Evolutionary conservation across 2,113 vertebrate species (phyloP).

Genomic region (Toxotes chatareus): DNA sequence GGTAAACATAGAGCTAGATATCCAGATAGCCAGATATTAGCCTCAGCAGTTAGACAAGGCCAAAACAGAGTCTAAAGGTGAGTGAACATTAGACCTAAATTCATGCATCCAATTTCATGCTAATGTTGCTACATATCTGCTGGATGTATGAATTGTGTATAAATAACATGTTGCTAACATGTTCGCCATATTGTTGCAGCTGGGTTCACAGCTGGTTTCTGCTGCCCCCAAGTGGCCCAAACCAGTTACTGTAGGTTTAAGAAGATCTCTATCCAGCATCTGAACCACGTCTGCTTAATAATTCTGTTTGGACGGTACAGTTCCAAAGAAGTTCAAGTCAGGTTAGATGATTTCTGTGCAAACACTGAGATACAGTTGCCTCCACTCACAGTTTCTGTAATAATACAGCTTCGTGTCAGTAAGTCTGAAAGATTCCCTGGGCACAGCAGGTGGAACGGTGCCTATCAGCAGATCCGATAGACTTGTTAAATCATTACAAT

Average conservation of each 20-base stretch:
- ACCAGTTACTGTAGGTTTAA: not conserved
- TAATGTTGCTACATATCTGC: not conserved
- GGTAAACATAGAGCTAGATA: too few relatives aligned
- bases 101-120: not conserved
- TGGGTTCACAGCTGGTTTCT: too few relatives aligned
- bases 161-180: too few relatives aligned
- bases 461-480: conserved; percentile 42
- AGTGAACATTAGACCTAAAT: too few relatives aligned
- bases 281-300: not conserved
- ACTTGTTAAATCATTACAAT: conserved; percentile 11
- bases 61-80: too few relatives aligned
- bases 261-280: too few relatives aligned
- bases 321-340: not conserved
- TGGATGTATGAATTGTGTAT: too few relatives aligned
- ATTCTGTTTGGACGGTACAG: not conserved
- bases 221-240: not conserved
- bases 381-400: not conserved
- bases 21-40: not conserved
- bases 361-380: conserved; percentile 8
- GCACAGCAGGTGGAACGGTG: conserved; percentile 23
- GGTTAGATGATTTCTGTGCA: conserved; percentile 11
- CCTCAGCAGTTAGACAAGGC: too few relatives aligned
- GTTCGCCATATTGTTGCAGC: too few relatives aligned
- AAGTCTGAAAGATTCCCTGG: conserved; percentile 27
- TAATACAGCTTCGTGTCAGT: conserved; percentile 25